Conservation (phyloP, 2,113 vertebrate species). For the Seriola quinqueradiata region DNA sequence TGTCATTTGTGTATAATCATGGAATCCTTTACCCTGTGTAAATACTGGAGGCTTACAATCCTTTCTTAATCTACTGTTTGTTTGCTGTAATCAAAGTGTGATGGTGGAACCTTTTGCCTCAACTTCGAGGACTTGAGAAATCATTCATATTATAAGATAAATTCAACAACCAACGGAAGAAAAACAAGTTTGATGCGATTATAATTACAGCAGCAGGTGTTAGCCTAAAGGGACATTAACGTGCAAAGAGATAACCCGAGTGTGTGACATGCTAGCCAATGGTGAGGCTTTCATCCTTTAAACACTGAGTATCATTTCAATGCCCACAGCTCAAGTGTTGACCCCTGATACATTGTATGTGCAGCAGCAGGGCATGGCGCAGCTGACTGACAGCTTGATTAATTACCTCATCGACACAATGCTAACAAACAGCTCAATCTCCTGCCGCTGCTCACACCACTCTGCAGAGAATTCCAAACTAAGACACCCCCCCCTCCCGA, state of each 20-base stretch:
- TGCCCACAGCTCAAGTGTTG: conserved; percentile 16
- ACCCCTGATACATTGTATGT: conserved; percentile 18
- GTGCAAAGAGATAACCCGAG: conserved; percentile 12
- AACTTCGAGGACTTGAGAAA: conserved; percentile 5
- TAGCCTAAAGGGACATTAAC: conserved; percentile 14
- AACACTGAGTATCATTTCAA: conserved; percentile 38
- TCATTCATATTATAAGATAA: neutral
- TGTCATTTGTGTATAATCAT: conserved; percentile 41
- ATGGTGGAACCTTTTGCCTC: conserved; percentile 18
- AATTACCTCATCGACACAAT: conserved; percentile 55
- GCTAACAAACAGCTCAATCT: conserved; percentile 63
- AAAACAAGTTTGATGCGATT: conserved; percentile 27
- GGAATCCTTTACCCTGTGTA: neutral
- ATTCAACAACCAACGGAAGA: rapidly evolving
- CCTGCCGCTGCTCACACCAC: conserved; percentile 1
- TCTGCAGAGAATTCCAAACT: conserved; percentile 25
- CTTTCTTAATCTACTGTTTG: neutral
- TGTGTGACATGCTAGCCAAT: neutral
- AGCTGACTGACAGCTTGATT: conserved; percentile 64
- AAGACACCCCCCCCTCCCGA: conserved; percentile 2
- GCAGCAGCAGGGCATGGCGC: conserved; percentile 2
- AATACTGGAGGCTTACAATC: conserved; percentile 30
- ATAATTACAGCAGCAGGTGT: conserved; percentile 34
- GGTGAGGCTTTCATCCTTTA: conserved; percentile 1
- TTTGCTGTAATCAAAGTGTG: conserved; percentile 36